Evolutionary conservation across 1,140 invertebrate genomes (phyloP).

Genomic region (Pogonus chalceus): DNA sequence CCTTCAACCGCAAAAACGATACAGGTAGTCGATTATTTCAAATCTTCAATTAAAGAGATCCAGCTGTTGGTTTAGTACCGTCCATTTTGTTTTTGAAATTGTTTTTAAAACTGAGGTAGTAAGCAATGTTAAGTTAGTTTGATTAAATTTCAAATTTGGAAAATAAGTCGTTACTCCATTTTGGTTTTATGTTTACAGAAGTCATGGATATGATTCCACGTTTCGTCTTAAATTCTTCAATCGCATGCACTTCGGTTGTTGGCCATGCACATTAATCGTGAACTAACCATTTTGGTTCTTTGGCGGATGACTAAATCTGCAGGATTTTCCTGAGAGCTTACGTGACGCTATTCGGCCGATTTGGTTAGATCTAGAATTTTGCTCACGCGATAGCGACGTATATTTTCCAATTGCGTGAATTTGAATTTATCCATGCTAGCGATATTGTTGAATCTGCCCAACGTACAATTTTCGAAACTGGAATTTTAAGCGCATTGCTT

Average conservation of each 20-base stretch:
- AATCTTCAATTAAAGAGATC: not conserved
- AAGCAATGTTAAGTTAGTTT: not conserved
- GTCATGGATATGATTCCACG: not conserved
- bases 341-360: conserved; percentile 23
- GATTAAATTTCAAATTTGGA: not conserved
- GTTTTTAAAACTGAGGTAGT: not conserved
- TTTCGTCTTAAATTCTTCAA: not conserved
- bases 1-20: not conserved
- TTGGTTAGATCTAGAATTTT: conserved; percentile 26
- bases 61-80: not conserved
- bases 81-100: conserved; percentile 8
- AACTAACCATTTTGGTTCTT: conserved; percentile 23
- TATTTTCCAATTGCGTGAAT: conserved; percentile 15
- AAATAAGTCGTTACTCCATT: not conserved
- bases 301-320: conserved; percentile 28
- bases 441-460: conserved; percentile 21
- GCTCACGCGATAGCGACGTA: conserved; percentile 19
- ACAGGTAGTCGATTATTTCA: not conserved
- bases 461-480: conserved; percentile 22
- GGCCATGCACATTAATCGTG: not conserved
- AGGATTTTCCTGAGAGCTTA: conserved; percentile 25
- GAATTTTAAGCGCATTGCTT: conserved; percentile 12
- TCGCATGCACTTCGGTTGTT: not conserved
- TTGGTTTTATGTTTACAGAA: not conserved
- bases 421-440: conserved; percentile 18